These are phyloP conservation scores for Spondyliosoma cantharus DNA, from an alignment of 2,797 vertebrate species.

Conservation along the genomic window DNA sequence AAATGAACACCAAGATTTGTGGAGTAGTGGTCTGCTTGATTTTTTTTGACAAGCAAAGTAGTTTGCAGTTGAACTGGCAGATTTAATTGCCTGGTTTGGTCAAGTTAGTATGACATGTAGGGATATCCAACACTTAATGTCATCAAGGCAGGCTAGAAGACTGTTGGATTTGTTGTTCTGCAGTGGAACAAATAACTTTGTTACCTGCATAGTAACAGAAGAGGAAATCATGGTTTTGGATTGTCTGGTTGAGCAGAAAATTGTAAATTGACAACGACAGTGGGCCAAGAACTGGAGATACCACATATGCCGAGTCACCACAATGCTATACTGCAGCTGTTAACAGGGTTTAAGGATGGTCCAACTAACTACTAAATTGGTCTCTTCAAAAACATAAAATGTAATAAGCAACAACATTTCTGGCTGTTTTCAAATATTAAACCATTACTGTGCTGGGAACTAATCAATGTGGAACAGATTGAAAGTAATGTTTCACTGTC, in stretches of 20 bases:
- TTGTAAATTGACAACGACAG: constrained; percentile 8
- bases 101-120: neutral
- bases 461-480: neutral
- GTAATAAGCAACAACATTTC: constrained; percentile 3
- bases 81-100: neutral
- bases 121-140: neutral
- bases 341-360: neutral
- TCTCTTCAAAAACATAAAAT: neutral
- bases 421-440: constrained; percentile 14
- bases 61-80: neutral
- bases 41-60: neutral
- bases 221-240: neutral
- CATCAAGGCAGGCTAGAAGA: neutral
- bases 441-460: neutral
- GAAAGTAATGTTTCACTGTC: neutral
- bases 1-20: neutral
- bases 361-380: neutral
- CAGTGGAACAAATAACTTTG: neutral
- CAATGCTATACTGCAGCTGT: neutral
- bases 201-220: neutral
- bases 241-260: neutral
- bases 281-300: neutral
- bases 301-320: neutral
- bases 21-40: neutral
- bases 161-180: neutral